Percentiles rank a stretch among this genome's conserved stretches.
Evolutionary conservation across 2,797 vertebrate genomes (phyloP).

Genomic region (Ispidina lecontei): DNA sequence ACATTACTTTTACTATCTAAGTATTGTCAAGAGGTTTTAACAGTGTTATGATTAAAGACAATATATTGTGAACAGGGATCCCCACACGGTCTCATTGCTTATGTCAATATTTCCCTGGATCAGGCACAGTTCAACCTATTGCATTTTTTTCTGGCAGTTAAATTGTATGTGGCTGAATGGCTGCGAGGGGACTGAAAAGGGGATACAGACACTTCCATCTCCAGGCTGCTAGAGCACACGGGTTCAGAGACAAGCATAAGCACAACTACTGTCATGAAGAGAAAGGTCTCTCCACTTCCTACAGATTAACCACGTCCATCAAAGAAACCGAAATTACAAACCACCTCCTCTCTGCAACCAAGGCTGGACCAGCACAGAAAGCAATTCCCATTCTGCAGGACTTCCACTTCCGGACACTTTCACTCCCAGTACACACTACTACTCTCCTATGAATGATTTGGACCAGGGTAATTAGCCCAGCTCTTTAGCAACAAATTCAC

Average conservation of each 20-base stretch:
- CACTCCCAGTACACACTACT: background rate
- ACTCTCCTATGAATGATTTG: background rate
- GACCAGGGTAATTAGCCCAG: background rate
- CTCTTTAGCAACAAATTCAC: background rate
- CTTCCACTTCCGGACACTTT: background rate
- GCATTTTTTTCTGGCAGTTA: background rate
- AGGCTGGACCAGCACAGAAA: background rate
- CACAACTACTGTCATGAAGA: background rate
- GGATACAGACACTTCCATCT: background rate
- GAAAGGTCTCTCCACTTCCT: background rate
- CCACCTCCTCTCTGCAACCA: background rate
- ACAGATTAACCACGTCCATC: background rate
- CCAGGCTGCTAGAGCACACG: background rate
- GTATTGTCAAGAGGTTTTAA: conserved; percentile 31
- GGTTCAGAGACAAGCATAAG: background rate
- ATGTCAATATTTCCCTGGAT: background rate
- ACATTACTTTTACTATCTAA: background rate
- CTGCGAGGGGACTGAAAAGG: background rate
- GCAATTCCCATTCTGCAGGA: background rate
- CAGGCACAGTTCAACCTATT: background rate
- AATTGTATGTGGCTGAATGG: background rate
- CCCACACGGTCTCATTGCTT: background rate
- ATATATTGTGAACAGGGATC: background rate
- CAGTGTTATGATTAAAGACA: background rate
- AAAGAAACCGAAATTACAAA: background rate